phyloP scores from a whole-genome alignment of 2,113 vertebrate species.

The Calypte anna region DNA sequence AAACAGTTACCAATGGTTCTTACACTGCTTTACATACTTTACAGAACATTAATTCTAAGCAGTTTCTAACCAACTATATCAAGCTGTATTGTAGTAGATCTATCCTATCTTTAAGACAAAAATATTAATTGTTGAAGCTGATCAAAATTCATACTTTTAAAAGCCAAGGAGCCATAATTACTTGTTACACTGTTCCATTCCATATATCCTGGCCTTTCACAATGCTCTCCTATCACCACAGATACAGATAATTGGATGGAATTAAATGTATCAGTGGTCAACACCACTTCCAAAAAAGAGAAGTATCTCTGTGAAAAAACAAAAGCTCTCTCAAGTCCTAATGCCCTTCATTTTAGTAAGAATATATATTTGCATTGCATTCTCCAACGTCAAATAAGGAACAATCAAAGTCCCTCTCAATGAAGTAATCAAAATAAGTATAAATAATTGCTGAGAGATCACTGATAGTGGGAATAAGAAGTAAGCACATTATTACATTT shows the following conservation, averaged over 20 bases:
- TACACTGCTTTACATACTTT: conserved; percentile 67
- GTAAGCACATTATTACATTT: not conserved
- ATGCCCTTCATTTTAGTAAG: not conserved
- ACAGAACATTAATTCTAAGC: conserved; percentile 69
- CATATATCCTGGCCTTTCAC: not conserved
- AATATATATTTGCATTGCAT: not conserved
- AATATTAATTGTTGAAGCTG: not conserved
- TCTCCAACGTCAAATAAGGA: not conserved
- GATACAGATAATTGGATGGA: not conserved
- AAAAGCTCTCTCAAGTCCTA: not conserved
- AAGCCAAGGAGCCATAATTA: not conserved
- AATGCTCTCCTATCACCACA: not conserved
- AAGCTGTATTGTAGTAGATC: conserved; percentile 12
- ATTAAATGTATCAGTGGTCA: not conserved
- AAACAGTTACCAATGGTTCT: conserved; percentile 74
- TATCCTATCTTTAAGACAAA: conserved; percentile 23
- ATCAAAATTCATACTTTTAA: not conserved
- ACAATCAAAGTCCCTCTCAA: not conserved
- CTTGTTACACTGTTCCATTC: not conserved
- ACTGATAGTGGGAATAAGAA: not conserved
- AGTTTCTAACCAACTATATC: conserved; percentile 46
- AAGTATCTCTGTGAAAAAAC: not conserved
- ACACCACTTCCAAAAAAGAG: not conserved
- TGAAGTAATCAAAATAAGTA: not conserved
- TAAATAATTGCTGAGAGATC: not conserved